Evolutionary conservation across 2,113 vertebrate genomes (phyloP).

Genomic region (Calidris pygmaea): DNA sequence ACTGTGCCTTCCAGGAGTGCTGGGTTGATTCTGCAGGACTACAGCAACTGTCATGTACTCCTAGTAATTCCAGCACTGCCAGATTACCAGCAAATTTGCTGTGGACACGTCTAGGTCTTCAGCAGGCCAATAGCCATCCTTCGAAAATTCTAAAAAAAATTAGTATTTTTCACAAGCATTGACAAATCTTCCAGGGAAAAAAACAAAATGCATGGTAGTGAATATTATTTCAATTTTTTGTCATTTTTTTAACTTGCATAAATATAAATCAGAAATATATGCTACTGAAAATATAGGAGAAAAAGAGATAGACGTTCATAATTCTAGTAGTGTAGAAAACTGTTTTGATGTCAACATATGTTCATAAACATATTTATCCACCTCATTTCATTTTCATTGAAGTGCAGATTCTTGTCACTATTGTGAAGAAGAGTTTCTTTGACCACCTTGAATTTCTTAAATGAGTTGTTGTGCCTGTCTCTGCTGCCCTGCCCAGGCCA

Average conservation of each 20-base stretch:
- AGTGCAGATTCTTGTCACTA: neutral
- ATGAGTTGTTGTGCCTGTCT: neutral
- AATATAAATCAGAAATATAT: neutral
- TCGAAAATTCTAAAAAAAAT: neutral
- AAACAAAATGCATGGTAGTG: fast-evolving
- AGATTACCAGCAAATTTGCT: neutral
- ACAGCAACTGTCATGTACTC: neutral
- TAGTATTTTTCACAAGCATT: neutral
- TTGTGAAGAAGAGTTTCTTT: neutral
- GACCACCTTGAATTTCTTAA: neutral
- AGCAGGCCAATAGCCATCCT: neutral
- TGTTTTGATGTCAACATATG: neutral
- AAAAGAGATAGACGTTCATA: neutral
- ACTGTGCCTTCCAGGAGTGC: neutral
- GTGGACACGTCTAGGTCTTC: neutral
- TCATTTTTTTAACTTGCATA: neutral
- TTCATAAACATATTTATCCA: neutral
- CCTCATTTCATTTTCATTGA: neutral
- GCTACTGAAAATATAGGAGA: neutral
- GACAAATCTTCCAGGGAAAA: neutral
- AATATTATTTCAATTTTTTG: neutral
- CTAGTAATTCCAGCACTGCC: neutral
- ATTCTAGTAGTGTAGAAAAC: neutral
- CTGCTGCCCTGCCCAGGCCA: neutral
- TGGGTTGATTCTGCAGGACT: neutral